Percentiles rank a stretch among this genome's conserved stretches.
These are phyloP conservation scores for Xylocampa areola DNA, from an alignment of 2,888 invertebrate genomes.

Conservation along the genomic window DNA sequence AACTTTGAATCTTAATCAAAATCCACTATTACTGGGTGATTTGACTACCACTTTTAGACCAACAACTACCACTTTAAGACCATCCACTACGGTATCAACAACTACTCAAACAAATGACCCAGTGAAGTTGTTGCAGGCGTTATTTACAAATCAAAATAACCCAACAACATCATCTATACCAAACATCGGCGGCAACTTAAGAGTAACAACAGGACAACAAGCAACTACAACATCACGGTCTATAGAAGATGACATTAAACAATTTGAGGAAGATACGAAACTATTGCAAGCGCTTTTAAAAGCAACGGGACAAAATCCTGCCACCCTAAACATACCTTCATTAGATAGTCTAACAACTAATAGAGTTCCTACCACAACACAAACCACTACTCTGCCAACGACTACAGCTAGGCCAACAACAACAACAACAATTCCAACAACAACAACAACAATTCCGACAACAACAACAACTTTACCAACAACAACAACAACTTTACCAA, in stretches of 20 bases:
- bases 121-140: conserved; percentile 75
- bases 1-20: conserved; percentile 67
- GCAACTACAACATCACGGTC: conserved; percentile 75
- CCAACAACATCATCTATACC: conserved; percentile 61
- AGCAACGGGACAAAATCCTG: conserved; percentile 83
- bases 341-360: conserved; percentile 70
- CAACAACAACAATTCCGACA: conserved; percentile 32
- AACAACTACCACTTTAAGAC: conserved; percentile 50
- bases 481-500: conserved; percentile 61
- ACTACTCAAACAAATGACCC: conserved; percentile 66
- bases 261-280: conserved; percentile 85
- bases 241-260: conserved; percentile 83
- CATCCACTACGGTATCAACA: conserved; percentile 46
- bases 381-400: conserved; percentile 59
- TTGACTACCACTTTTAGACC: conserved; percentile 58
- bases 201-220: conserved; percentile 60
- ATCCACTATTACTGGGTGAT: conserved; percentile 56
- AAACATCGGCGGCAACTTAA: conserved; percentile 61
- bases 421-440: conserved; percentile 58
- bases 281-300: conserved; percentile 82
- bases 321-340: conserved; percentile 78
- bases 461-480: conserved; percentile 41
- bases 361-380: conserved; percentile 58
- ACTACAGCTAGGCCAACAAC: conserved; percentile 60
- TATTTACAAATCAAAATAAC: conserved; percentile 73